Evolutionary conservation across 2,797 vertebrate genomes (phyloP), one percentile per base, ranked within the genome.

Genomic region (Parotocinclus haroldoi): DNA sequence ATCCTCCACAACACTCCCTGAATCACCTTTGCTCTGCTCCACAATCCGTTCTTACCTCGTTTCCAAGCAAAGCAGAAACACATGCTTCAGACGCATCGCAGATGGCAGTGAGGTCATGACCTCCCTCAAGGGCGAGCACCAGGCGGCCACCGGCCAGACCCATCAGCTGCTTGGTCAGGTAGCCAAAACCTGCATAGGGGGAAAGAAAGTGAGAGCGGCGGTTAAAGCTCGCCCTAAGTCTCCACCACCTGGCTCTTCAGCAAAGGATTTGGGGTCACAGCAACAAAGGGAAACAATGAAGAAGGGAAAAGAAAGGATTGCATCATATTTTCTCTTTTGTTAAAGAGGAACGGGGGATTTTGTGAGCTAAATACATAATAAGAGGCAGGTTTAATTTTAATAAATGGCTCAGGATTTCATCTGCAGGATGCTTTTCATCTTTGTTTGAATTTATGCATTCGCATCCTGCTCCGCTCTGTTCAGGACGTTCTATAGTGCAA

Each of bases 161-260:
- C 96, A 99, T 98, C 85, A 99, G 94, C 86, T 98, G 95, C 91
- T 94, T 93, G 48, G 96, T 98, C 88, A 99, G 92, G 89, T 98
- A 94, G 78, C 96, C 95, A 0, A 99, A 95, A 86, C 96, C 96
- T 99, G 90, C 67, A 40, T n/a, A 77, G 68, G 62, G 71, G 76
- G 73, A 84, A 76, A 87, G 86, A 80, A 87, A 90, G 90, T 86
- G 81, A 84, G 81, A 84, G 79, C 63, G 76, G 76, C 60, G 81
- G 75, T 79, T 63, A 73, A 75, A 79, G 78, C 78, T 60, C 53
- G 69, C 0, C 51, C 46, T 13, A 55, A 56, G 62, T 69, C 81
- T 55, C 58, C 1, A 39, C 49, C 49, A 78, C 69, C 76, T 83
- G 83, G 85, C 77, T 0, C 39, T 40, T 46, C 77, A 87, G 86